Evolutionary conservation across 2,113 vertebrate genomes (phyloP).

Genomic region (Poecilia latipinna): DNA sequence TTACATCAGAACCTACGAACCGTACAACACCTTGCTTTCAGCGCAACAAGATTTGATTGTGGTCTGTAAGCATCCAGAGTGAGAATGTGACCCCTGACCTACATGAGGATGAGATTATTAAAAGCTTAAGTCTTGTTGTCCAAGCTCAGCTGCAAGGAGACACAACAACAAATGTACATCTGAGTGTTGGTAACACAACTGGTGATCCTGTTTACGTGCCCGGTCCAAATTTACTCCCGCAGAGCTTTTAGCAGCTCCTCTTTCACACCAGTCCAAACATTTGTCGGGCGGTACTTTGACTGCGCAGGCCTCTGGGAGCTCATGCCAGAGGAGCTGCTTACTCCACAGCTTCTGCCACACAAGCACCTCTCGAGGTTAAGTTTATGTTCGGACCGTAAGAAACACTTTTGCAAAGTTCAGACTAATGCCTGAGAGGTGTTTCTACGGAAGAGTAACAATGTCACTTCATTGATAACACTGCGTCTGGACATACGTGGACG

Average conservation of each 20-base stretch:
- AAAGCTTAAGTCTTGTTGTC: conserved; percentile 60
- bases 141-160: conserved; percentile 43
- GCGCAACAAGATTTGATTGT: not conserved
- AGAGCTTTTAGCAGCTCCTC: conserved; percentile 39
- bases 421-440: conserved; percentile 60
- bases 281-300: conserved; percentile 27
- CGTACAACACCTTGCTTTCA: accelerated
- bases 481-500: conserved; percentile 28
- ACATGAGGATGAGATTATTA: conserved; percentile 71
- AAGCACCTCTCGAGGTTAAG: conserved; percentile 54
- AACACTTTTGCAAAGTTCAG: conserved; percentile 49
- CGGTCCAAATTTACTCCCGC: conserved; percentile 1
- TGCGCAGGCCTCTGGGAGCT: conserved; percentile 30
- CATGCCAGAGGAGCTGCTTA: conserved; percentile 37
- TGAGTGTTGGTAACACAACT: conserved; percentile 20
- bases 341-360: conserved; percentile 47
- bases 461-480: conserved; percentile 46
- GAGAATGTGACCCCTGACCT: conserved; percentile 65
- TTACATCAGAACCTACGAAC: not conserved
- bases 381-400: conserved; percentile 63
- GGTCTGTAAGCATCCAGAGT: conserved; percentile 32
- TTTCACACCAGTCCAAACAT: conserved; percentile 23
- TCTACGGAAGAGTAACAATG: conserved; percentile 56
- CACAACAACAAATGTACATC: conserved; percentile 31
- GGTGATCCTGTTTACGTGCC: conserved; percentile 12